Evolutionary conservation across 2,888 invertebrate genomes (phyloP), one percentile per base, ranked within the genome.

Genomic region (Horisme vitalbata): DNA sequence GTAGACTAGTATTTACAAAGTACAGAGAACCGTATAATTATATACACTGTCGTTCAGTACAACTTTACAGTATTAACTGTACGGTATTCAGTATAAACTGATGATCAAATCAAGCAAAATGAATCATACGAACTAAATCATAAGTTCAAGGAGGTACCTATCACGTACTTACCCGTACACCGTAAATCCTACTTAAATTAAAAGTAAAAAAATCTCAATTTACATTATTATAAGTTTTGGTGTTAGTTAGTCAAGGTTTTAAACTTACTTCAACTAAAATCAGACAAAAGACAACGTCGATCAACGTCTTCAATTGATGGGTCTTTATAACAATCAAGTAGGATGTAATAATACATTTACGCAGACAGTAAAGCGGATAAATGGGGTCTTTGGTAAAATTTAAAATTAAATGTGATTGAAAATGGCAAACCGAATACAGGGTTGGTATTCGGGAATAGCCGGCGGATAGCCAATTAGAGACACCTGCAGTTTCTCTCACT

Each of bases 401-500:
- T 48, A 28, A 45, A 43, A 45, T 55, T 54, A 33, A 32, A 45
- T 32, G 37, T 27, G 43, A 37, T 55, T 38, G 38, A 52, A 52
- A 50, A 32, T 30, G 37, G 39, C 41, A 37, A 27, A 35, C 41
- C 41, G 35, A 44, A 52, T 46, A 43, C 45, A 23, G 35, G 43
- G 27, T 30, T 27, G 45, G 33, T 51, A 46, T 52, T 55, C 43
- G 50, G 41, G 38, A 46, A 55, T 41, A 26, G 36, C 47, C 44
- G 35, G 36, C 36, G 46, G 45, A 27, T 23, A 11, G 45, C 39
- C 52, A 54, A 52, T 56, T 59, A 54, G 30, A 52, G 31, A 48
- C 54, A 54, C 54, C 50, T 59, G 54, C 50, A 56, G 50, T 46
- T 30, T 45, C 41, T 37, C 44, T 38, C 44, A 28, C 14, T 34